A percentile compares a stretch with the other conserved stretches of the same genome.
phyloP scores from a whole-genome alignment of 2,113 vertebrate genomes.

The Pangasianodon hypophthalmus region DNA sequence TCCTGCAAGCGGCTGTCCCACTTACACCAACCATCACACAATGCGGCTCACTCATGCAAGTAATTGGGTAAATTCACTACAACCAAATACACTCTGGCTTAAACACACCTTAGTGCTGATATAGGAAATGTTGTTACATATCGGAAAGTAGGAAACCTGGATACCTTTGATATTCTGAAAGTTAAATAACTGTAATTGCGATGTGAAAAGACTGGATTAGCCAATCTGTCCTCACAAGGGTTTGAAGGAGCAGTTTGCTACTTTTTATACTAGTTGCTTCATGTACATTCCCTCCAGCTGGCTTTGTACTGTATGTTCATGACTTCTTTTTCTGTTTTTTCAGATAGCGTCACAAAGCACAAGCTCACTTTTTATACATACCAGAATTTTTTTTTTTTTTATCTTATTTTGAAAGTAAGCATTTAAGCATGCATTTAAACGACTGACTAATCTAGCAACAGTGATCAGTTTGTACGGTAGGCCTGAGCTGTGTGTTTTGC shows the following conservation, averaged over 20 bases:
- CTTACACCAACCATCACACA: conserved; percentile 24
- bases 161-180: not conserved
- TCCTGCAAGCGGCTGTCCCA: conserved; percentile 23
- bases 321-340: not conserved
- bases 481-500: conserved; percentile 67
- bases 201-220: not conserved
- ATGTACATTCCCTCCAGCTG: not conserved
- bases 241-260: not conserved
- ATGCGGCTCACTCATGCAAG: not conserved
- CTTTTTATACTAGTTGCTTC: not conserved
- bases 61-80: not conserved
- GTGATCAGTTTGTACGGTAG: conserved; percentile 59
- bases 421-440: conserved; percentile 11
- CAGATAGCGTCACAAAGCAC: not conserved
- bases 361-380: not conserved
- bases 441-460: conserved; percentile 65
- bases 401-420: not conserved
- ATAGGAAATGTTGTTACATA: not conserved
- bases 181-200: not conserved
- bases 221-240: not conserved
- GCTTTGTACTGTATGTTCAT: conserved; percentile 17
- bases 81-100: not conserved
- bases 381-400: not conserved
- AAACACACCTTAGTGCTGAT: not conserved
- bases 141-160: not conserved